Evolutionary conservation across 2,797 vertebrate species (phyloP).

Genomic region (Catharus ustulatus): DNA sequence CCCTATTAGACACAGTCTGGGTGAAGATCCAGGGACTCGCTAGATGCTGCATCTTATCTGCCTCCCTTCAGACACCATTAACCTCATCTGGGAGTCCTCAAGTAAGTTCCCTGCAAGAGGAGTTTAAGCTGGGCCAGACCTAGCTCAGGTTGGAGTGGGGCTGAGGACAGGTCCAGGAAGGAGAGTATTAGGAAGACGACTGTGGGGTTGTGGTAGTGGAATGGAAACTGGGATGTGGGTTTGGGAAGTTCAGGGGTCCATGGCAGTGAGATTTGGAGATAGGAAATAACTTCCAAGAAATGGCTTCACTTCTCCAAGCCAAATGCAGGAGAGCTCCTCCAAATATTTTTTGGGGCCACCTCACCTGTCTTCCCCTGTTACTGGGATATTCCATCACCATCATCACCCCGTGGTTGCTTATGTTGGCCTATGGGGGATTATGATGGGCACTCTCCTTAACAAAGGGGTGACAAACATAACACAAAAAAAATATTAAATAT

Average conservation of each 20-base stretch:
- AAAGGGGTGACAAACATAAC: background rate
- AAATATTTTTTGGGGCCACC: background rate
- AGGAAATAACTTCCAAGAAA: background rate
- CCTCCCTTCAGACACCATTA: background rate
- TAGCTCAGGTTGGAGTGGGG: background rate
- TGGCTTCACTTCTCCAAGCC: background rate
- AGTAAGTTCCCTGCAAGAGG: background rate
- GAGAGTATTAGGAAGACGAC: background rate
- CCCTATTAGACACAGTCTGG: background rate
- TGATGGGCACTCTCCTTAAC: background rate
- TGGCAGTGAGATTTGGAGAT: background rate
- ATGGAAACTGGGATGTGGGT: rapidly evolving
- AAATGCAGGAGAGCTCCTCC: background rate
- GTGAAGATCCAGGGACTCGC: background rate
- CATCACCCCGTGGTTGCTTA: background rate
- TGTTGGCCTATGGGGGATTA: background rate
- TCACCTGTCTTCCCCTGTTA: background rate
- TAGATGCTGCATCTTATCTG: background rate
- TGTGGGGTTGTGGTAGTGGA: background rate
- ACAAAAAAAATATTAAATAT: background rate
- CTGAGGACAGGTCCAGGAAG: background rate
- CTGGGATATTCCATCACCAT: background rate
- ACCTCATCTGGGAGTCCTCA: background rate
- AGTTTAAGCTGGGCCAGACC: rapidly evolving
- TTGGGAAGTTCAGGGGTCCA: background rate